A percentile compares a stretch with the other conserved stretches of the same genome.
These are phyloP conservation scores for Eonycteris spelaea DNA, from an alignment of 2,113 vertebrate species.

Conservation along the genomic window DNA sequence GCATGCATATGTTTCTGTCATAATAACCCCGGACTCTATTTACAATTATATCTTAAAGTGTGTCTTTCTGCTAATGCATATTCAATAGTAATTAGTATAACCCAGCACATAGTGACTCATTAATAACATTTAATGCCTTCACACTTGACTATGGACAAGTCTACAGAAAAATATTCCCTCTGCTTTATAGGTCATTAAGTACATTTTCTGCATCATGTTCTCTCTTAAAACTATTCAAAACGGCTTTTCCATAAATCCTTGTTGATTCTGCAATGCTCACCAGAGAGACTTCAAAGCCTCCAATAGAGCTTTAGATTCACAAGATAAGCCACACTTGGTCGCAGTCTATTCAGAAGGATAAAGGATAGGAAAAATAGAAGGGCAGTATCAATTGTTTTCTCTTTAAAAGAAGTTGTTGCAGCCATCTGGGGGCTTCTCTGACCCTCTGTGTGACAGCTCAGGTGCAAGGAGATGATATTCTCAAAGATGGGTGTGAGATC, in stretches of 20 bases:
- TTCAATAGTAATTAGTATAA: not conserved
- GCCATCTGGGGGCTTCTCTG: not conserved
- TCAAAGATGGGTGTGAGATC: not conserved
- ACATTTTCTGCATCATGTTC: not conserved
- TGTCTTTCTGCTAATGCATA: not conserved
- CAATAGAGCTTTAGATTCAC: not conserved
- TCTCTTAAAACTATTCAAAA: not conserved
- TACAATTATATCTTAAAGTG: not conserved
- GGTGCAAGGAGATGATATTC: not conserved
- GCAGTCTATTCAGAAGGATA: not conserved
- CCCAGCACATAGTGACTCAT: not conserved
- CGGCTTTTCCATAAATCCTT: not conserved
- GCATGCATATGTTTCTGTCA: not conserved
- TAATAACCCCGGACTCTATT: not conserved
- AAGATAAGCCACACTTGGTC: not conserved
- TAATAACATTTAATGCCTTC: not conserved
- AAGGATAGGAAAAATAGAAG: not conserved
- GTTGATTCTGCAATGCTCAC: not conserved
- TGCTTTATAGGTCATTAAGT: not conserved
- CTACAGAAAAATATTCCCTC: not conserved
- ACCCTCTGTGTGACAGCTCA: not conserved
- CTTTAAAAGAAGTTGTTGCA: not conserved
- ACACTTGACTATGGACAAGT: not conserved
- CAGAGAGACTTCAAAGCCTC: not conserved
- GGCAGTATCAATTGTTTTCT: not conserved